phyloP scores from a whole-genome alignment of 2,888 invertebrate species.

The Oligia strigilis region DNA sequence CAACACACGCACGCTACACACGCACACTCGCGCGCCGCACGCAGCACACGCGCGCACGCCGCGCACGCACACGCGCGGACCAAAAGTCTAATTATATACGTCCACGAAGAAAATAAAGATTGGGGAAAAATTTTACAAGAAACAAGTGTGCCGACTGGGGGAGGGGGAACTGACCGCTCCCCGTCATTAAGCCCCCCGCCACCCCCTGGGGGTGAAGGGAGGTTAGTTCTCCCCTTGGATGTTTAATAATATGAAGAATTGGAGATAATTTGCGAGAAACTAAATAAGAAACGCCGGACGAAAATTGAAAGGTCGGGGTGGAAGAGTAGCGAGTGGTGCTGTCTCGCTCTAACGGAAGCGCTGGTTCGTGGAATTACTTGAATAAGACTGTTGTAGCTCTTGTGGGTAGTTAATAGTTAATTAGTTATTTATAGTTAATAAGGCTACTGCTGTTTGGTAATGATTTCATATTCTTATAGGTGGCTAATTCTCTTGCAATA shows the following conservation, averaged over 20 bases:
- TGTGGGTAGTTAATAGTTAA: slow-evolving; percentile 43
- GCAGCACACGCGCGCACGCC: slow-evolving; percentile 65
- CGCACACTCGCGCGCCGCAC: slow-evolving; percentile 54
- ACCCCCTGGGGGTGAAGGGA: slow-evolving; percentile 74
- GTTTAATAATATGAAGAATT: slow-evolving; percentile 91
- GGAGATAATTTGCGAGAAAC: slow-evolving; percentile 91
- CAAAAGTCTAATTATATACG: slow-evolving; percentile 89
- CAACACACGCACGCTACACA: slow-evolving; percentile 65
- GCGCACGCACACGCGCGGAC: slow-evolving; percentile 69
- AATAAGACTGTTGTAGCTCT: slow-evolving; percentile 41
- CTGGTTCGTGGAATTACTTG: slow-evolving; percentile 55
- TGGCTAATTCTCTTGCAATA: not conserved
- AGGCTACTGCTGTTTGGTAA: not conserved
- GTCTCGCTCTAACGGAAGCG: slow-evolving; percentile 71
- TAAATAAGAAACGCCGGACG: slow-evolving; percentile 90
- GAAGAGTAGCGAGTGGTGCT: slow-evolving; percentile 34
- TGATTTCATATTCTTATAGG: not conserved
- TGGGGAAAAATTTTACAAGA: slow-evolving; percentile 91
- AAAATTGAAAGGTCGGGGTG: slow-evolving; percentile 88
- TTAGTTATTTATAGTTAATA: slow-evolving; percentile 29
- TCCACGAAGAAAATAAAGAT: slow-evolving; percentile 90
- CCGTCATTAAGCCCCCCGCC: slow-evolving; percentile 86
- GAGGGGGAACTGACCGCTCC: slow-evolving; percentile 88
- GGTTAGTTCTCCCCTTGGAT: slow-evolving; percentile 88
- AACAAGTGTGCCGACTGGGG: slow-evolving; percentile 87